Conservation (phyloP, 1,140 invertebrate genomes). For the Cotesia glomerata region DNA sequence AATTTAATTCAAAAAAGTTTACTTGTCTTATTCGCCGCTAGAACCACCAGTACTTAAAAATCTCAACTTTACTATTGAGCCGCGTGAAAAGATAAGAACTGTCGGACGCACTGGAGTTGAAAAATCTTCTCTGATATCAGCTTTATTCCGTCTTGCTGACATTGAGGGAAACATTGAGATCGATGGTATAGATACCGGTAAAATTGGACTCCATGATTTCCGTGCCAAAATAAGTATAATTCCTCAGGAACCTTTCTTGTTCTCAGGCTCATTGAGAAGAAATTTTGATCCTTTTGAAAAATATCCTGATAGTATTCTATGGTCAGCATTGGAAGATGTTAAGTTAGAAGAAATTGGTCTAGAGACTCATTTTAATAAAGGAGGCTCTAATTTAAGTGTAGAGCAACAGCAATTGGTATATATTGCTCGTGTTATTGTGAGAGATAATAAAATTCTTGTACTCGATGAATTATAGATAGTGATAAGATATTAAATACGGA, state of each 20-base stretch:
- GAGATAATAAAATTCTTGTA: conserved; percentile 79
- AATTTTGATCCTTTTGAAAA: conserved; percentile 87
- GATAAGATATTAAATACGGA: conserved; percentile 79
- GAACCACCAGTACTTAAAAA: conserved; percentile 75
- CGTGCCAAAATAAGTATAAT: conserved; percentile 80
- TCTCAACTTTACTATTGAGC: conserved; percentile 72
- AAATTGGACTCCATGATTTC: conserved; percentile 73
- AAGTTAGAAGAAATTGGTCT: conserved; percentile 71
- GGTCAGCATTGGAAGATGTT: conserved; percentile 83
- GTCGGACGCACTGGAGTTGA: conserved; percentile 84
- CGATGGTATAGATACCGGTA: conserved; percentile 66
- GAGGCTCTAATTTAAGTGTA: conserved; percentile 79
- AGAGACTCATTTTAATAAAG: conserved; percentile 69
- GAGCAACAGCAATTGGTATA: conserved; percentile 82
- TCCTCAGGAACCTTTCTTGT: conserved; percentile 86
- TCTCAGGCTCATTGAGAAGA: conserved; percentile 80
- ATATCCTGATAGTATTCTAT: conserved; percentile 77
- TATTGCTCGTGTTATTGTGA: conserved; percentile 78
- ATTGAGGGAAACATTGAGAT: conserved; percentile 66
- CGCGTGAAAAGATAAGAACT: conserved; percentile 82
- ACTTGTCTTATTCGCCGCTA: conserved; percentile 69
- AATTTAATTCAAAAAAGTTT: conserved; percentile 73
- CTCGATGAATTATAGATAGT: conserved; percentile 85
- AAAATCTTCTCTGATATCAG: conserved; percentile 80
- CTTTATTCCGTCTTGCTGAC: conserved; percentile 70